phyloP scores from a whole-genome alignment of 1,140 invertebrate genomes.

The Drosophila santomea region DNA sequence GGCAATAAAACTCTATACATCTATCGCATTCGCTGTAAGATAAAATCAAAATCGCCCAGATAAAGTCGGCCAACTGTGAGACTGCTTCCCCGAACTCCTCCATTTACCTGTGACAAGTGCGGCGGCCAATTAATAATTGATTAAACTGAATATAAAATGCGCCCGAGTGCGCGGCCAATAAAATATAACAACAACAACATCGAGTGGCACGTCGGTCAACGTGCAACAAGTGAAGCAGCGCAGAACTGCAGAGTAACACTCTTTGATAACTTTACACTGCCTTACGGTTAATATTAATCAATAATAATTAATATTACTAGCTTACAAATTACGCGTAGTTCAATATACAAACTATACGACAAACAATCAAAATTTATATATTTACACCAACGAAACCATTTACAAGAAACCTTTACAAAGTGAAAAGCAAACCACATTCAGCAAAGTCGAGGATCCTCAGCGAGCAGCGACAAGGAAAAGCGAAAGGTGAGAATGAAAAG shows the following conservation, averaged over 20 bases:
- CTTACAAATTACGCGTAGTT: slow-evolving; percentile 41
- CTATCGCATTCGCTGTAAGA: slow-evolving; percentile 83
- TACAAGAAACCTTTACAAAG: slow-evolving; percentile 2
- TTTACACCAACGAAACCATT: slow-evolving; percentile 31
- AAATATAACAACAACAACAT: slow-evolving; percentile 34
- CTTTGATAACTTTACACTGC: slow-evolving; percentile 81
- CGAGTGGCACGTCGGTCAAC: slow-evolving; percentile 33
- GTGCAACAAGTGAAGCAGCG: slow-evolving; percentile 51
- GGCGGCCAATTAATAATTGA: not conserved
- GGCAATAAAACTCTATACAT: slow-evolving; percentile 82
- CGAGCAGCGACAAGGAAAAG: slow-evolving; percentile 33
- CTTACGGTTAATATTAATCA: slow-evolving; percentile 49
- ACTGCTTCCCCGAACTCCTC: slow-evolving; percentile 11
- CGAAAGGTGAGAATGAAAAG: slow-evolving; percentile 44
- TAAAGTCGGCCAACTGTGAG: slow-evolving; percentile 4
- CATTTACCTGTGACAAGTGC: slow-evolving; percentile 29
- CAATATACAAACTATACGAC: slow-evolving; percentile 44
- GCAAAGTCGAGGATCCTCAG: slow-evolving; percentile 32
- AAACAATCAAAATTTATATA: slow-evolving; percentile 52
- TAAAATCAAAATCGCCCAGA: slow-evolving; percentile 64
- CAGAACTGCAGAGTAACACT: slow-evolving; percentile 40
- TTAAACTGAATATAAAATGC: slow-evolving; percentile 28
- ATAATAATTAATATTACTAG: slow-evolving; percentile 30
- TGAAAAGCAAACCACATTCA: slow-evolving; percentile 35
- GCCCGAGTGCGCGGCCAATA: slow-evolving; percentile 35